Base-by-base conservation (phyloP, 2,888 invertebrate genomes). In the Drosophila kuntzei region DNA sequence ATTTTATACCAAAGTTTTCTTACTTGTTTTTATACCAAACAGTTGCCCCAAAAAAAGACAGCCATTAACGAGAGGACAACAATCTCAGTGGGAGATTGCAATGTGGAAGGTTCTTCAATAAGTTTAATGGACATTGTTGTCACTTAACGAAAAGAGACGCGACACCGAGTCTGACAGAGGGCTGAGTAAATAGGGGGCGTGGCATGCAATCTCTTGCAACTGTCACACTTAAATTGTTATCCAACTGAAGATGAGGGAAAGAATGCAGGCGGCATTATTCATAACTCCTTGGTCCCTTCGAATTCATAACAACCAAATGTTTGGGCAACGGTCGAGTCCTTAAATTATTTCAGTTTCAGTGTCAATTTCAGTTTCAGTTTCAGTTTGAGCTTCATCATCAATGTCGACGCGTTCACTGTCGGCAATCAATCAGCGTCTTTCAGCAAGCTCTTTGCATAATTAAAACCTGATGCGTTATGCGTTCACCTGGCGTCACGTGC, bases 381-480 rank as follows among this genome's bases (percentile, higher is more conserved):
- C 59, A 41, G 41, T 57, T 61, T 64, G 20, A 53, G 60, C 53
- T 41, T 50, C 44, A 41, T 72, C 71, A 67, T 63, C 62, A 46
- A 59, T 72, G 67, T 71, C 61, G 57, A 39, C 44, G 50, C 59
- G 54, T 25, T 27, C 69, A 65, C 73, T 68, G 80, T 73, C 70
- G 65, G 65, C 80, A 78, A 83, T 83, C 83, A 83, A 83, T 83
- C 83, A 86, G 83, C 73, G 73, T 54, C 61, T 69, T 59, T 72
- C 66, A 60, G 54, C 65, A 53, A 57, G 82, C 82, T 82, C 71
- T 82, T 82, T 85, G 80, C 82, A 82, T 82, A 82, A 82, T 82
- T 82, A 82, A 85, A 82, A 82, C 69, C 80, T 72, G 80, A 82
- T 82, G 86, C 75, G 85, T 77, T 85, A 77, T 85, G 72, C 67